phyloP scores from a whole-genome alignment of 2,888 invertebrate species.

The Lucinisca nassula region DNA sequence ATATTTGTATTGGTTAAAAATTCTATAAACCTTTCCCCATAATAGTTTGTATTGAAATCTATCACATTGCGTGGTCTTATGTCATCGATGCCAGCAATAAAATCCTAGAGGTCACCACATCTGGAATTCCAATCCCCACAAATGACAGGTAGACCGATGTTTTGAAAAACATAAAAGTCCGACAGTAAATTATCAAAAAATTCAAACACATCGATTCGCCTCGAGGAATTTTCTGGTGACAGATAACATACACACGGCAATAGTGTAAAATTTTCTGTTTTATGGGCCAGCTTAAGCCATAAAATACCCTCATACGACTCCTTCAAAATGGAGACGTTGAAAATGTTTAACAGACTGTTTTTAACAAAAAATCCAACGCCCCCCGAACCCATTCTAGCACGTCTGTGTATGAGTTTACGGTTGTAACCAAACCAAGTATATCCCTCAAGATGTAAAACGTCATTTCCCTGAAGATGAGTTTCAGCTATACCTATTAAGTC shows the following conservation, averaged over 20 bases:
- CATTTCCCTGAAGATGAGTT: conserved; percentile 28
- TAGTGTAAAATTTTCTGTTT: not conserved
- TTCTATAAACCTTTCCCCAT: not conserved
- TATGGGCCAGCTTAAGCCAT: conserved; percentile 9
- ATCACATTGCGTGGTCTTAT: not conserved
- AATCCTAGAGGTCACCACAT: not conserved
- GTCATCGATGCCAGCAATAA: not conserved
- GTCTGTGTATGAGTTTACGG: not conserved
- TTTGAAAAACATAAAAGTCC: not conserved
- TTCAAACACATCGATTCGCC: not conserved
- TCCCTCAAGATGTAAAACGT: not conserved
- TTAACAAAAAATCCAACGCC: conserved; percentile 5
- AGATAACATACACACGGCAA: conserved; percentile 9
- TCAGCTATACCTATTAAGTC: conserved; percentile 45
- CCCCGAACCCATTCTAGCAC: not conserved
- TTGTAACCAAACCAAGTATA: conserved; percentile 36
- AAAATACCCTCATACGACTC: conserved; percentile 8
- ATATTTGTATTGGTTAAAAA: not conserved
- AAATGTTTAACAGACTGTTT: not conserved
- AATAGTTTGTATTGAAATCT: not conserved
- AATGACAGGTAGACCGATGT: not conserved
- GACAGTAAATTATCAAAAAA: not conserved
- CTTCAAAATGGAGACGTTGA: not conserved
- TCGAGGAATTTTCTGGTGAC: not conserved
- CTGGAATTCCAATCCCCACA: not conserved